Base-by-base conservation (phyloP, 1,140 invertebrate genomes). In the Macrocentrus cingulum region DNA sequence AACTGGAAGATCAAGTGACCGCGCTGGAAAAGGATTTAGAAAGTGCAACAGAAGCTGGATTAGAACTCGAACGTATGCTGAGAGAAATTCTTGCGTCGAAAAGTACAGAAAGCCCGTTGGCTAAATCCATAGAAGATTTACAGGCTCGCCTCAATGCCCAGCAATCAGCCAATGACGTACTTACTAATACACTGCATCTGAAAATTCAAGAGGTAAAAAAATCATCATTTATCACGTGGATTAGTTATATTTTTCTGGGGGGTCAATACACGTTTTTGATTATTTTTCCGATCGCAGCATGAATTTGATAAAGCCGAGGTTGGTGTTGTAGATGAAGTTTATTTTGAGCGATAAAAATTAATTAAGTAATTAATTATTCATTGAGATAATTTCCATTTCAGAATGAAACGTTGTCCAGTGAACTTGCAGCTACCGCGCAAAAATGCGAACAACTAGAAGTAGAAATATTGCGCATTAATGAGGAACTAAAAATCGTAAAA, bases 61-160 rank as follows among this genome's bases (percentile, higher is more conserved):
- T 87, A 16, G 85, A 87, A 70, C 69, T 87, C 19, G 85, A 87
- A 66, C 77, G 81, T 68, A 87, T 87, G 81, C 67, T 89, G 11
- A 79, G 83, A 1, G 86, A 89, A 68, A 80, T 87, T 58, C 74
- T 89, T 20, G 82, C 74, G 49, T 80, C 81, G 3, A 80, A 77
- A 39, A 84, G 78, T 56, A 83, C 83, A 13, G 83, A 84, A 71
- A 85, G 87, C 64, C 82, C 81, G 1, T 68, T 87, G 11, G 80
- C 83, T 51, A 81, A 82, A 59, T 85, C 83, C 13, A 80, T 86
- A 0, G 84, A 86, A 62, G 82, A 86, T 65, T 72, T 87, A 59
- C 84, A 87, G 66, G 75, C 75, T 46, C 83, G 85, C 66, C 63
- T 87, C 6, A 80, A 85, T 48, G 83, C 84, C 62, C 85, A 87